Evolutionary conservation across 2,113 vertebrate species (phyloP).

Genomic region (Semnornis frantzii): DNA sequence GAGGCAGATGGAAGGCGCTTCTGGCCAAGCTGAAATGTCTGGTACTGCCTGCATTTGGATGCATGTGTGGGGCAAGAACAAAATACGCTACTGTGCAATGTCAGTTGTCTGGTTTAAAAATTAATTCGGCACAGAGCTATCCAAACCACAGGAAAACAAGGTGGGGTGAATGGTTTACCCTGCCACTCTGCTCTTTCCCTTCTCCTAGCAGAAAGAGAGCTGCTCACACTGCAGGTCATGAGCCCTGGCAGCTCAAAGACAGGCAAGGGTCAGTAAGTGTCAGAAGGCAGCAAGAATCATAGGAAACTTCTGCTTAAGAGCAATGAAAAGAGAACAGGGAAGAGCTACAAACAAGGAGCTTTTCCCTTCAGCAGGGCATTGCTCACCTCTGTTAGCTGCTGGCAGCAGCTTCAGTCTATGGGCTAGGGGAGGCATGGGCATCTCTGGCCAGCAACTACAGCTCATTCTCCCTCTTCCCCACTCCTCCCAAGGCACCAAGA

Average conservation of each 20-base stretch:
- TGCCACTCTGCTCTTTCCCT: background rate
- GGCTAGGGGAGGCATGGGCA: background rate
- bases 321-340: background rate
- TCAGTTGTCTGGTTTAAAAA: constrained; percentile 13
- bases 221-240: background rate
- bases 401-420: background rate
- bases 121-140: background rate
- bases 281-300: background rate
- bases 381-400: rapidly evolving
- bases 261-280: background rate
- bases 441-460: background rate
- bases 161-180: background rate
- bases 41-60: constrained; percentile 7
- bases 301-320: background rate
- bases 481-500: background rate
- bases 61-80: background rate
- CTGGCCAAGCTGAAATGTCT: constrained; percentile 23
- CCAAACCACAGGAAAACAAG: background rate
- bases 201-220: background rate
- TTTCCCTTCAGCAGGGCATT: background rate
- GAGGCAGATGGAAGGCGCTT: constrained; percentile 32
- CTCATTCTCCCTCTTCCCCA: background rate
- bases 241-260: background rate
- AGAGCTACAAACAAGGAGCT: background rate
- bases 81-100: constrained; percentile 29